Percentiles rank a stretch among this genome's conserved stretches.
Conservation (phyloP, 1,140 invertebrate genomes). For the Heliconius hermathena region DNA sequence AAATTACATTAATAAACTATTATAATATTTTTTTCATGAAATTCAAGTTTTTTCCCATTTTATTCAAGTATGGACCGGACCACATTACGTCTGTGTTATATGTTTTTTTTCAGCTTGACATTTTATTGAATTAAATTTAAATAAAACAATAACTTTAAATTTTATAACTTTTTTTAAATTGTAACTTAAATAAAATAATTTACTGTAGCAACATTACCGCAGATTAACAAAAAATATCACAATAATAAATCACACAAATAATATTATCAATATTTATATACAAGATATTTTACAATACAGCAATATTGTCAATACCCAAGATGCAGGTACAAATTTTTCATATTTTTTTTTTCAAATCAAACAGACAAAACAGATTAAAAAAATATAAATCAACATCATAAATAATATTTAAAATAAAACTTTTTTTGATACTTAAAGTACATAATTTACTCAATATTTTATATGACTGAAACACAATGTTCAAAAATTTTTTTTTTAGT, state of each 20-base stretch:
- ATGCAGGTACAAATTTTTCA: slow-evolving; percentile 58
- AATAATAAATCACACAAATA: slow-evolving; percentile 28
- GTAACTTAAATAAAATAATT: neutral
- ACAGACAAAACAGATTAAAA: neutral
- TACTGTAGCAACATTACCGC: neutral
- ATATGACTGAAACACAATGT: neutral
- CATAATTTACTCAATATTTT: neutral
- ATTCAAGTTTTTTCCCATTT: too few species aligned
- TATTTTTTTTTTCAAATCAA: neutral
- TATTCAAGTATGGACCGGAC: too few species aligned
- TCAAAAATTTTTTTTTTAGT: neutral
- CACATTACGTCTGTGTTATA: neutral
- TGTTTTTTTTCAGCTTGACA: neutral
- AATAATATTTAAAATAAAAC: neutral
- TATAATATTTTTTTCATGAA: too few species aligned
- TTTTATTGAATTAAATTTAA: neutral
- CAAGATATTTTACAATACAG: slow-evolving; percentile 48
- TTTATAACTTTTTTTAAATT: neutral
- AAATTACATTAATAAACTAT: neutral
- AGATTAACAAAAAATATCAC: slow-evolving; percentile 21
- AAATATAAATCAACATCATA: neutral
- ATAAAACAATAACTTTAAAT: neutral
- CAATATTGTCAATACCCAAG: slow-evolving; percentile 67
- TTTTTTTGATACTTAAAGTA: neutral
- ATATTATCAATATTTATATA: slow-evolving; percentile 45